Evolutionary conservation across 1,140 invertebrate species (phyloP).

Genomic region (Aradophagus sp.): DNA sequence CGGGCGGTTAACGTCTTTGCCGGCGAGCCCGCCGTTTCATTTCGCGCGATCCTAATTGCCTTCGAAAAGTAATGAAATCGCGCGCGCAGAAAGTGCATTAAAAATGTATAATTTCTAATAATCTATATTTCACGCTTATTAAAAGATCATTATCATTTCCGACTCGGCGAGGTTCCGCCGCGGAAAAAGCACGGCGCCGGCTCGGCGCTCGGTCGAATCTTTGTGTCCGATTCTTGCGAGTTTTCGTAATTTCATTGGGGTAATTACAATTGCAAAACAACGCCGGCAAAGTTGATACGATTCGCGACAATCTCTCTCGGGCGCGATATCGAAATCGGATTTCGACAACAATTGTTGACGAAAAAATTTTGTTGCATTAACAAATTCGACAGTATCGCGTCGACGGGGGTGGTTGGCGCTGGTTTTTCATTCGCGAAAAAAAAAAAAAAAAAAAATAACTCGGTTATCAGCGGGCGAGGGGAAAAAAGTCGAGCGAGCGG

Average conservation of each 20-base stretch:
- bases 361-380: constrained; percentile 21
- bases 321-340: constrained; percentile 23
- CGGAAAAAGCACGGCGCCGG: no score
- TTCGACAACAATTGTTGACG: constrained; percentile 37
- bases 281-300: constrained; percentile 28
- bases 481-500: constrained; percentile 52
- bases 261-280: constrained; percentile 51
- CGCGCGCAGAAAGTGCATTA: constrained; percentile 29
- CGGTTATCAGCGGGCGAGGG: constrained; percentile 24
- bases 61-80: constrained; percentile 37
- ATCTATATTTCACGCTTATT: constrained; percentile 43
- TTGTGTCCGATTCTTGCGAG: no score
- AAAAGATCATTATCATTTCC: constrained; percentile 42
- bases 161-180: constrained; percentile 16
- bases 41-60: no score
- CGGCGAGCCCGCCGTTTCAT: no score
- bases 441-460: constrained; percentile 51
- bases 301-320: constrained; percentile 22
- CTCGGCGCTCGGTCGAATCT: no score
- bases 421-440: constrained; percentile 34
- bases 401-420: constrained; percentile 4
- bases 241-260: constrained; percentile 33
- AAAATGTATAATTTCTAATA: constrained; percentile 41
- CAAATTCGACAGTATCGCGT: constrained; percentile 6
- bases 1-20: no score